Conservation (phyloP, 2,888 invertebrate species). For the Noctuana brunneofusca region DNA sequence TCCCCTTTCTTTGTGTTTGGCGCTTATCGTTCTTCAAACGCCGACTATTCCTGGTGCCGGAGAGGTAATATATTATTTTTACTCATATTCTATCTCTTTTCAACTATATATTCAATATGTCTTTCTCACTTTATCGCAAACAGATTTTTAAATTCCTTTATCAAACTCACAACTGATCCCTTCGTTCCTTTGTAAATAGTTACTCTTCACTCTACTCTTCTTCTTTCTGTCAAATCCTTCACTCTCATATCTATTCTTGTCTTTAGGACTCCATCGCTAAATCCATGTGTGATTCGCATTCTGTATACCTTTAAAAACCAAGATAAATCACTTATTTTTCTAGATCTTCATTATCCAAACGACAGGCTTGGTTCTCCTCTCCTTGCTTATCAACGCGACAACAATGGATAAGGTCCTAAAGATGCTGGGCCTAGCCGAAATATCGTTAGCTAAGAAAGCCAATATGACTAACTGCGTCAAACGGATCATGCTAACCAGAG, state of each 20-base stretch:
- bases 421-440: conserved; percentile 76
- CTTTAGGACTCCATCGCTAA: no score
- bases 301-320: neutral
- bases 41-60: conserved; percentile 57
- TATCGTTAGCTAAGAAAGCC: conserved; percentile 77
- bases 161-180: no score
- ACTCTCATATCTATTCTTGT: no score
- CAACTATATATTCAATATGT: no score
- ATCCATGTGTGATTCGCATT: neutral
- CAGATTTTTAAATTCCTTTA: no score
- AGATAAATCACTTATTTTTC: neutral
- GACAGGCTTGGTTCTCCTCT: conserved; percentile 81
- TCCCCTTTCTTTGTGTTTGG: conserved; percentile 82
- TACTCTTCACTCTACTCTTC: no score
- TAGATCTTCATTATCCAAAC: conserved; percentile 81
- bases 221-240: no score
- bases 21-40: conserved; percentile 79
- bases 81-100: no score
- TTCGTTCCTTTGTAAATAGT: no score
- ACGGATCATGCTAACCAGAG: conserved; percentile 71
- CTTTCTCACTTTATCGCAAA: no score
- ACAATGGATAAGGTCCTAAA: conserved; percentile 78
- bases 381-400: conserved; percentile 82
- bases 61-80: no score
- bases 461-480: conserved; percentile 83